Conservation (phyloP, 2,888 invertebrate genomes). For the Plebejus melissa region DNA sequence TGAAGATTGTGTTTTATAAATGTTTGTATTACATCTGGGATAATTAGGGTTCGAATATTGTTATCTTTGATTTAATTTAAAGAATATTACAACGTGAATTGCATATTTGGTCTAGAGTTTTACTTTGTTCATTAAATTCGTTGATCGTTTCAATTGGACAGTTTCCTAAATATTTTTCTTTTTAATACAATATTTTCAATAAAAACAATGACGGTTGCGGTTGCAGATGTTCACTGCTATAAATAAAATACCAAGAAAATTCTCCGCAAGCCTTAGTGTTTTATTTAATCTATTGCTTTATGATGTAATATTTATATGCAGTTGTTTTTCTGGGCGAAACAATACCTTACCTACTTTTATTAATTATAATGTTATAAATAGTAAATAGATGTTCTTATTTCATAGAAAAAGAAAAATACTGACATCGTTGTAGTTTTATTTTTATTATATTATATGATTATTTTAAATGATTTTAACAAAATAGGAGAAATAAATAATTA, state of each 20-base stretch:
- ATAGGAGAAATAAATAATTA: neutral
- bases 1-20: no score
- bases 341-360: neutral
- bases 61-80: neutral
- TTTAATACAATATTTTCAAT: neutral
- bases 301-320: neutral
- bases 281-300: neutral
- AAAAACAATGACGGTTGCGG: neutral
- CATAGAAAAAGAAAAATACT: neutral
- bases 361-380: neutral
- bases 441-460: neutral
- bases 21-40: no score
- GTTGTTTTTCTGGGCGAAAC: neutral
- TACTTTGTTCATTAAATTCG: neutral
- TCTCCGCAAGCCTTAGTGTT: neutral
- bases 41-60: neutral
- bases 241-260: slow-evolving; percentile 14
- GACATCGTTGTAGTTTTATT: neutral
- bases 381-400: neutral
- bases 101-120: no score
- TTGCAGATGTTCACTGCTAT: slow-evolving; percentile 13
- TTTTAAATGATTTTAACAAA: neutral
- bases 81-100: neutral
- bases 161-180: neutral
- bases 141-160: neutral